These are phyloP conservation scores for Limnodromus scolopaceus DNA, from an alignment of 2,797 vertebrate genomes.

Conservation along the genomic window DNA sequence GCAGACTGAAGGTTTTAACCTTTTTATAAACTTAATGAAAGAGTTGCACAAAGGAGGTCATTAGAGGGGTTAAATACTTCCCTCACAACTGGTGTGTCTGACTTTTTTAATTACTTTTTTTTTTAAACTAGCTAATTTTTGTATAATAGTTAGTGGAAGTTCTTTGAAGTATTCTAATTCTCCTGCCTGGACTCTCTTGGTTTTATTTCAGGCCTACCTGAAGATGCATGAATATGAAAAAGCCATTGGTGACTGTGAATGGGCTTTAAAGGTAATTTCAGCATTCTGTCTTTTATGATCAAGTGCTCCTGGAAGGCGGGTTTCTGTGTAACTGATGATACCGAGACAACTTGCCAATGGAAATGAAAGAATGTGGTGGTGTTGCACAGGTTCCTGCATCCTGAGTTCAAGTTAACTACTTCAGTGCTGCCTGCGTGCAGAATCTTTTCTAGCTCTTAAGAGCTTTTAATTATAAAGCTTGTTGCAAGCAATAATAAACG, in stretches of 20 bases:
- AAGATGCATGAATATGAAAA: slow-evolving; percentile 86
- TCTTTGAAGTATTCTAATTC: not conserved
- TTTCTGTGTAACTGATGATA: not conserved
- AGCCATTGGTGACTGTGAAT: slow-evolving; percentile 90
- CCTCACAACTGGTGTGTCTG: not conserved
- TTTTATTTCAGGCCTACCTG: slow-evolving; percentile 85
- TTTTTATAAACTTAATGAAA: not conserved
- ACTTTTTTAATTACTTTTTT: not conserved
- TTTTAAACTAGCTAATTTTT: not conserved
- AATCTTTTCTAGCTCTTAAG: not conserved
- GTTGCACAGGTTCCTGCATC: not conserved
- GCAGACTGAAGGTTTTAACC: not conserved
- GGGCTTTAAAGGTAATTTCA: slow-evolving; percentile 91
- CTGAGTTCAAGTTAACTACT: not conserved
- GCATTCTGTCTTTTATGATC: not conserved
- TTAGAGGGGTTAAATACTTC: not conserved
- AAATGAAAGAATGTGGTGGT: not conserved
- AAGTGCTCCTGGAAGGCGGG: not conserved
- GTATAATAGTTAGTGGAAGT: not conserved
- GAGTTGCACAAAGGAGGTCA: not conserved
- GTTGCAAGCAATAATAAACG: not conserved
- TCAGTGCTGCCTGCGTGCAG: not conserved
- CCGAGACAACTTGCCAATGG: not conserved
- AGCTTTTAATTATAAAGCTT: not conserved
- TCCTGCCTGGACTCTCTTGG: not conserved